Evolutionary conservation across 37 sponge, comb jelly and placozoan genomes (phyloP), one percentile per base, ranked within the genome.

Genomic region (Bolinopsis microptera): DNA sequence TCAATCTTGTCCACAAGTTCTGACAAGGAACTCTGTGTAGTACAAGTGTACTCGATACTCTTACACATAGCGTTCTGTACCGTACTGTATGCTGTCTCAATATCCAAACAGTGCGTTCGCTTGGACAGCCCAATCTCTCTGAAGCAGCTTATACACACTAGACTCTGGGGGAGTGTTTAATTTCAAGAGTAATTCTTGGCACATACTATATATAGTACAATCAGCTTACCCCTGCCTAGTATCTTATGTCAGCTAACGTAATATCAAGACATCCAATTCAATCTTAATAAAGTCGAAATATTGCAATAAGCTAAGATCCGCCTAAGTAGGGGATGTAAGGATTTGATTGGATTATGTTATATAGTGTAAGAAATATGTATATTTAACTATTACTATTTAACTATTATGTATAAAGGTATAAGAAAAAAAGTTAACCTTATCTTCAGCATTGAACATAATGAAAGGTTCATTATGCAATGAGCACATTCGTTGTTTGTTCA

Each of bases 81-180:
- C 39, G 90, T 86, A 9, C 38, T 26, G 61, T 86, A 30, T n/a
- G 90, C 90, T 16, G 90, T 41, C 35, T 86, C 90, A n/a, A 86
- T 86, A 34, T 86, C 90, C 90, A 86, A 21, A 23, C 90, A 86
- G 61, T 86, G 90, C 0, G 90, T 41, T 86, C 90, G 38, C 61
- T 86, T 86, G 13, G 48, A 39, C 26, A 86, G 48, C 38, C 90
- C 90, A n/a, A 86, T 86, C 90, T 86, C 90, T 33, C 90, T 40
- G 26, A 86, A 86, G 39, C 90, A 86, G 90, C 90, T 86, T 8
- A 86, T 86, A 39, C 90, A 86, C 36, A 86, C 61, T n/a, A 86
- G 26, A 32, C 80, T 77, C 80, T 77, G 80, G 33, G 27, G 27
- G 68, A 61, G 68, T n/a, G n/a, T n/a, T n/a, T n/a, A n/a, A n/a